Evolutionary conservation across 2,113 vertebrate genomes (phyloP).

Genomic region (Ursus arctos): DNA sequence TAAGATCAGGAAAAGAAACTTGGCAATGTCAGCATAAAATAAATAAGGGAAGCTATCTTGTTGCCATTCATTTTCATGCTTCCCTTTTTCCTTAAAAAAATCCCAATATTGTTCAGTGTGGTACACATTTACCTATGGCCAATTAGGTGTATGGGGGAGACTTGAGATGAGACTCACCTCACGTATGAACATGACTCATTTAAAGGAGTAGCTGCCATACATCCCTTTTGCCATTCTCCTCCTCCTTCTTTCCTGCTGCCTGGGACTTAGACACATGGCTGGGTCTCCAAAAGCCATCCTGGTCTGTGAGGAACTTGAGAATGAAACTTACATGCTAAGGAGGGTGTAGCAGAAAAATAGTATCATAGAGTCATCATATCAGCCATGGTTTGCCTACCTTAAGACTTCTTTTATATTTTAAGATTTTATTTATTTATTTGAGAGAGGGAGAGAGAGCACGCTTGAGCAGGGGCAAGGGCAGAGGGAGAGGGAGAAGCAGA

Average conservation of each 20-base stretch:
- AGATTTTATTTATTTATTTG: not conserved
- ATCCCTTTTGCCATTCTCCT: not conserved
- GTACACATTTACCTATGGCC: not conserved
- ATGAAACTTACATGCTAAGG: not conserved
- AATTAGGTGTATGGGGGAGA: not conserved
- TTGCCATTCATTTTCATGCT: not conserved
- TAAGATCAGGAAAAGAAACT: not conserved
- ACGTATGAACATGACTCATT: not conserved
- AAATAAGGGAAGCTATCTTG: not conserved
- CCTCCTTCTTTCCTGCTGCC: not conserved
- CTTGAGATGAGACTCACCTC: not conserved
- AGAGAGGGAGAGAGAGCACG: not conserved
- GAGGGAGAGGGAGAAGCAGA: not conserved
- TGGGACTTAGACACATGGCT: not conserved
- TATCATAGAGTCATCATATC: not conserved
- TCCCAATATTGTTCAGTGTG: not conserved
- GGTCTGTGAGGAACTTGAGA: not conserved
- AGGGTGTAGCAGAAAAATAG: not conserved
- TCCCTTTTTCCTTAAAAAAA: not conserved
- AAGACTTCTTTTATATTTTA: not conserved
- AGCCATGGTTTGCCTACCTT: not conserved
- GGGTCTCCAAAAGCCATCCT: not conserved
- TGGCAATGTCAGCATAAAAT: not conserved
- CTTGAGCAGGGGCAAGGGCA: not conserved
- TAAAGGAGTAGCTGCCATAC: not conserved